A percentile compares a stretch with the other conserved stretches of the same genome.
Evolutionary conservation across 2,888 invertebrate genomes (phyloP).

Genomic region (Drosophila siamana): DNA sequence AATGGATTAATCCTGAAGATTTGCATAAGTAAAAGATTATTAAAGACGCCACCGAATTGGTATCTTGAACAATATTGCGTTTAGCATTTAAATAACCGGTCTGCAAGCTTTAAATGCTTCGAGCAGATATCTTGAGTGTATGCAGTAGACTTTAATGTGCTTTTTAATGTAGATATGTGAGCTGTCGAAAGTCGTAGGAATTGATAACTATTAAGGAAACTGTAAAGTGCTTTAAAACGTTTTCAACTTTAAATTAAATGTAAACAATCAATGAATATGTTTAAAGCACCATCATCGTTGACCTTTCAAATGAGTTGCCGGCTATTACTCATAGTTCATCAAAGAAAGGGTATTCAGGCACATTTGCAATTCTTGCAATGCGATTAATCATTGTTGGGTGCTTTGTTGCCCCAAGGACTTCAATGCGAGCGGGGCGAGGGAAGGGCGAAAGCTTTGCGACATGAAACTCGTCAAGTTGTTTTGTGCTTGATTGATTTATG

Average conservation of each 20-base stretch:
- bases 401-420: constrained; percentile 33
- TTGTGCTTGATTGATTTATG: constrained; percentile 76
- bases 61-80: background rate
- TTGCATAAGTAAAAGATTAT: background rate
- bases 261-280: constrained; percentile 1
- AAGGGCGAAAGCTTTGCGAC: constrained; percentile 34
- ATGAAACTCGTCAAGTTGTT: constrained; percentile 76
- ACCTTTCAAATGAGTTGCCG: constrained; percentile 15
- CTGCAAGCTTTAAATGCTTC: background rate
- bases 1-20: background rate
- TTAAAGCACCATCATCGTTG: constrained; percentile 8
- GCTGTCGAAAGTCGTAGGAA: background rate
- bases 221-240: background rate
- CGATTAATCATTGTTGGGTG: constrained; percentile 70
- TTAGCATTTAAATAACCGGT: background rate
- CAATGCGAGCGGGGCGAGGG: constrained; percentile 1
- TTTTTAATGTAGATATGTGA: background rate
- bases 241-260: background rate
- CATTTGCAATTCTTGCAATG: constrained; percentile 58
- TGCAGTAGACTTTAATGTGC: background rate
- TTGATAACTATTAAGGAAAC: background rate
- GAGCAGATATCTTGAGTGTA: too few relatives aligned
- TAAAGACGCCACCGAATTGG: background rate
- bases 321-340: constrained; percentile 22
- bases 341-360: constrained; percentile 61